Evolutionary conservation across 2,797 vertebrate species (phyloP).

Genomic region (Urophycis tenuis): DNA sequence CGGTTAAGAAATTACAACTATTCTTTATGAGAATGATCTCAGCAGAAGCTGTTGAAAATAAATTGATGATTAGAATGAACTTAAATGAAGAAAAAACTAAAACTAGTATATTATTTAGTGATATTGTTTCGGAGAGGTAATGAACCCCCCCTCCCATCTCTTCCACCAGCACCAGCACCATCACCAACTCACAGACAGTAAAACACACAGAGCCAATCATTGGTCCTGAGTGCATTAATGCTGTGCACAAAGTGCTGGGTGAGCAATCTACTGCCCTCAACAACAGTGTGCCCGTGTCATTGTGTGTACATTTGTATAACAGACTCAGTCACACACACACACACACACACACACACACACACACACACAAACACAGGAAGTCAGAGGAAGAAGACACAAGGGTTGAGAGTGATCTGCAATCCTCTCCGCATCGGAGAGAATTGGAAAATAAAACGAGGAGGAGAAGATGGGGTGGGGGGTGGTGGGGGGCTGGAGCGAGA

Average conservation of each 20-base stretch:
- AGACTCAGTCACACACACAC: background rate
- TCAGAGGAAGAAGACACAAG: background rate
- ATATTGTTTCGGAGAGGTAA: too few relatives aligned
- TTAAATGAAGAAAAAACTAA: too few relatives aligned
- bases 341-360: background rate
- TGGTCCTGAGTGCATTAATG: conserved; percentile 13
- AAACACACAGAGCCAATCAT: conserved; percentile 17
- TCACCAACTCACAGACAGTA: background rate
- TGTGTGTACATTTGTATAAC: conserved; percentile 19
- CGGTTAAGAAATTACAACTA: too few relatives aligned
- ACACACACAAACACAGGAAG: background rate
- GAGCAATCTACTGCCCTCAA: conserved; percentile 13
- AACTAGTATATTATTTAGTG: too few relatives aligned
- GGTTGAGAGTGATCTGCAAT: background rate
- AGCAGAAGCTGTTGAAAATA: too few relatives aligned
- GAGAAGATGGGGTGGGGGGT: background rate
- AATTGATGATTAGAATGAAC: too few relatives aligned
- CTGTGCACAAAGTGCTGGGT: background rate
- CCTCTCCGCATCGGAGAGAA: background rate
- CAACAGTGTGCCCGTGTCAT: conserved; percentile 16
- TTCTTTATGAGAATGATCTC: too few relatives aligned
- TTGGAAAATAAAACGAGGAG: background rate
- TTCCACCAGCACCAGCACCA: conserved; percentile 21
- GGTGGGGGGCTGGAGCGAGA: background rate
- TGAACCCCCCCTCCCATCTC: too few relatives aligned